Evolutionary conservation across 2,113 vertebrate species (phyloP).

Genomic region (Tetrax tetrax): DNA sequence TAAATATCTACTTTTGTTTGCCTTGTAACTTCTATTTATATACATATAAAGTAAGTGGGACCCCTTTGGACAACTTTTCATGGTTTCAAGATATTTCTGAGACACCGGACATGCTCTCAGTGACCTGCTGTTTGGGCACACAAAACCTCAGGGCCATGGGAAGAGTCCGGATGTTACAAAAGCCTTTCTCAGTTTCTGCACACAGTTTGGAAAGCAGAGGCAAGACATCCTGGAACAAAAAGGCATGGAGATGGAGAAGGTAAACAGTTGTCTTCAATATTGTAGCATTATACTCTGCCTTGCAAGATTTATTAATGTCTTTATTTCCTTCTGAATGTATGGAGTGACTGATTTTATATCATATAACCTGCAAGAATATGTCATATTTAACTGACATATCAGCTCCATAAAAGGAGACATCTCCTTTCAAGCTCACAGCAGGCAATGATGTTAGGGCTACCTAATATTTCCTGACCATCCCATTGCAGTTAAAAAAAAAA

Average conservation of each 20-base stretch:
- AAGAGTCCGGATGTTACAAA: neutral
- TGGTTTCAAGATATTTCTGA: neutral
- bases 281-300: neutral
- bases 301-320: neutral
- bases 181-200: neutral
- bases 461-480: rapidly evolving
- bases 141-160: neutral
- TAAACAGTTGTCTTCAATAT: neutral
- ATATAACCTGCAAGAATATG: neutral
- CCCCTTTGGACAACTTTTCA: neutral
- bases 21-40: neutral
- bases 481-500: neutral
- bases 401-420: neutral
- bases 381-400: neutral
- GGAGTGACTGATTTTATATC: neutral
- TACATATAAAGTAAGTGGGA: neutral
- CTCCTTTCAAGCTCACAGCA: neutral
- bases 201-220: neutral
- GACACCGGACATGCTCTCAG: neutral
- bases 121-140: neutral
- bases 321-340: neutral
- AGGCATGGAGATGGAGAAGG: neutral
- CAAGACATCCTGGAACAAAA: neutral
- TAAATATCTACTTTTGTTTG: neutral
- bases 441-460: neutral